Percentiles rank a stretch among this genome's conserved stretches.
Evolutionary conservation across 2,113 vertebrate species (phyloP).

Genomic region (Aspidoscelis tigris): DNA sequence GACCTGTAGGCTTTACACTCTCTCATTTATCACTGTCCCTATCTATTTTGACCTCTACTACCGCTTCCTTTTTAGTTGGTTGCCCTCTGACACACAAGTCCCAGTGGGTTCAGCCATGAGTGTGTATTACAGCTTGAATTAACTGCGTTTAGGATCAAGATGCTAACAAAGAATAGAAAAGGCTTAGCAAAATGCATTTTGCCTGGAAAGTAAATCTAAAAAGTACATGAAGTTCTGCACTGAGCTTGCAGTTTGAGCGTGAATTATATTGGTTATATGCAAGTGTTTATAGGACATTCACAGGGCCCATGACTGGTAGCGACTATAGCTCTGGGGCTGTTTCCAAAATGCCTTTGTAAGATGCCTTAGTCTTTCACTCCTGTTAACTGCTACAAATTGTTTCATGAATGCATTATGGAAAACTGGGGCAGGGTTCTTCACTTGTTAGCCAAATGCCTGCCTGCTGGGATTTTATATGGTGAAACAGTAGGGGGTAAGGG

Average conservation of each 20-base stretch:
- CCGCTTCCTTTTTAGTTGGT: no score
- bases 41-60: no score
- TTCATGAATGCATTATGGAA: slow-evolving; percentile 77
- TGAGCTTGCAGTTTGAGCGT: slow-evolving; percentile 56
- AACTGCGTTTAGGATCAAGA: not conserved
- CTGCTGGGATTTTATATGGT: slow-evolving; percentile 74
- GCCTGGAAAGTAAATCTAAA: slow-evolving; percentile 23
- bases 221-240: slow-evolving; percentile 45
- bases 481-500: slow-evolving; percentile 62
- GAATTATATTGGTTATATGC: slow-evolving; percentile 69
- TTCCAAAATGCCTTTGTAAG: slow-evolving; percentile 65
- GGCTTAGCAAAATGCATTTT: slow-evolving; percentile 43
- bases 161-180: not conserved
- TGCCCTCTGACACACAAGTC: no score
- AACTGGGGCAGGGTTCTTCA: slow-evolving; percentile 74
- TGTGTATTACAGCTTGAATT: not conserved
- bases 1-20: no score
- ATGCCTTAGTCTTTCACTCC: slow-evolving; percentile 63
- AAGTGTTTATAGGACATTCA: slow-evolving; percentile 64
- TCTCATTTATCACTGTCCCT: no score
- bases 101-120: no score
- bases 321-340: slow-evolving; percentile 71
- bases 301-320: slow-evolving; percentile 60
- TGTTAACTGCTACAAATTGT: slow-evolving; percentile 73
- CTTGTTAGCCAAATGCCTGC: slow-evolving; percentile 72